Conservation (phyloP, 2,888 invertebrate species). For the Drosophila mercatorum region DNA sequence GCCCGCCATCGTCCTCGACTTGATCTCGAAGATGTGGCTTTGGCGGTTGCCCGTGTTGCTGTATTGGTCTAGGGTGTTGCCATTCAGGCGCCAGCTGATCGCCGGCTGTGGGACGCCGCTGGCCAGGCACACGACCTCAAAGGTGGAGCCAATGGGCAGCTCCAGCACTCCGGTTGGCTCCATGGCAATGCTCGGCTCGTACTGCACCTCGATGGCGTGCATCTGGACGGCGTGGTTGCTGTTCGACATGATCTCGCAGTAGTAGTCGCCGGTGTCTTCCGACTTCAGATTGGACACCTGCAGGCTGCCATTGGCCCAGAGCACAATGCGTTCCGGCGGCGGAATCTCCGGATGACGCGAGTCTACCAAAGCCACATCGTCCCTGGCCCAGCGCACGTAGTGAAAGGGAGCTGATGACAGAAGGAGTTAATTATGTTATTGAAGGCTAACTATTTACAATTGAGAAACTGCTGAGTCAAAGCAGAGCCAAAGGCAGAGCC, state of each 20-base stretch:
- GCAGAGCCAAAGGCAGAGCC: too few species aligned
- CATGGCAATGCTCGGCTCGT: constrained; percentile 89
- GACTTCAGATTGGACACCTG: constrained; percentile 86
- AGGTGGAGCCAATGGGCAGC: constrained; percentile 90
- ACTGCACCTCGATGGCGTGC: constrained; percentile 92
- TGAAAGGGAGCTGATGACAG: constrained; percentile 85
- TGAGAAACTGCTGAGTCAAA: too few species aligned
- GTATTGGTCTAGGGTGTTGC: constrained; percentile 69
- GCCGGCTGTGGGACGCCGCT: constrained; percentile 90
- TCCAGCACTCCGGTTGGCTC: constrained; percentile 90
- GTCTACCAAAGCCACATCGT: constrained; percentile 88
- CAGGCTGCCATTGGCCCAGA: constrained; percentile 90
- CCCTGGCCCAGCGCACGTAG: constrained; percentile 90
- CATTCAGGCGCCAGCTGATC: constrained; percentile 88
- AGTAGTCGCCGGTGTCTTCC: constrained; percentile 86
- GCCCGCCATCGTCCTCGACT: constrained; percentile 88
- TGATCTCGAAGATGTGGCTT: constrained; percentile 82
- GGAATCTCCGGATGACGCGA: constrained; percentile 85
- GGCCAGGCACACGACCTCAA: constrained; percentile 90
- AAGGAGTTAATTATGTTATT: not conserved
- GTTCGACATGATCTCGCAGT: constrained; percentile 85
- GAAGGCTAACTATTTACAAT: too few species aligned
- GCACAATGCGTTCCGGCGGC: constrained; percentile 86
- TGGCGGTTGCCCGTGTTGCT: constrained; percentile 80
- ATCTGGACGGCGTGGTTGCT: constrained; percentile 86